These are phyloP conservation scores for Miltochrista miniata DNA, from an alignment of 2,888 invertebrate genomes.

Conservation along the genomic window DNA sequence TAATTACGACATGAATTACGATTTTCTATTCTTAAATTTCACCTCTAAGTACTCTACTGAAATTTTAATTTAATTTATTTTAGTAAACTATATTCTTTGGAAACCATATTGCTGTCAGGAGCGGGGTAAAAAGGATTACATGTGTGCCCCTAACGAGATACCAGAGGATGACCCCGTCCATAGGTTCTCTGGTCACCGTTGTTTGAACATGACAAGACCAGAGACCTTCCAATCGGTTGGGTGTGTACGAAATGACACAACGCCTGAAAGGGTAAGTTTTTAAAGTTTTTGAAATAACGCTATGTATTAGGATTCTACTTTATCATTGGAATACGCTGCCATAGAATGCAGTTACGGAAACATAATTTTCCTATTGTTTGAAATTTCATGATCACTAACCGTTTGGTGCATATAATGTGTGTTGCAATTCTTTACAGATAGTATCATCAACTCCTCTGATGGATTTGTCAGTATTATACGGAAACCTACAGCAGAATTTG, in stretches of 20 bases:
- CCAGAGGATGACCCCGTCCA: conserved; percentile 56
- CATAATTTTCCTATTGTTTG: too few relatives aligned
- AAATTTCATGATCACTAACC: too few relatives aligned
- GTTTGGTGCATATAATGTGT: too few relatives aligned
- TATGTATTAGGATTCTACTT: too few relatives aligned
- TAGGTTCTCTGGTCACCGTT: conserved; percentile 50
- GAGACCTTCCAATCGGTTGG: conserved; percentile 51
- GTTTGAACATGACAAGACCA: conserved; percentile 55
- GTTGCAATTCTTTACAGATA: conserved; percentile 39
- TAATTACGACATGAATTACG: too few relatives aligned
- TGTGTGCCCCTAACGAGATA: conserved; percentile 45
- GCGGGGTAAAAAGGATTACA: conserved; percentile 46
- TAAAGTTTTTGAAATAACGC: too few relatives aligned
- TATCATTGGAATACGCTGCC: too few relatives aligned
- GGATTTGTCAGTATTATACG: conserved; percentile 49
- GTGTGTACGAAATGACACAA: conserved; percentile 44
- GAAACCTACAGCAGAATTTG: conserved; percentile 24
- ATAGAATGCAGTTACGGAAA: too few relatives aligned
- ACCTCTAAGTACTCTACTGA: too few relatives aligned
- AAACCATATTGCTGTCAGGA: conserved; percentile 51
- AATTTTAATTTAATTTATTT: not conserved
- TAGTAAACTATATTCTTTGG: conserved; percentile 53
- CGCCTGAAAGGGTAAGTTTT: conserved; percentile 49
- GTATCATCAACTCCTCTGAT: conserved; percentile 46
- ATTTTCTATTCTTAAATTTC: too few relatives aligned